Percentiles rank a stretch among this genome's conserved stretches.
These are phyloP conservation scores for Cyclophora punctaria DNA, from an alignment of 2,888 invertebrate genomes.

Conservation along the genomic window DNA sequence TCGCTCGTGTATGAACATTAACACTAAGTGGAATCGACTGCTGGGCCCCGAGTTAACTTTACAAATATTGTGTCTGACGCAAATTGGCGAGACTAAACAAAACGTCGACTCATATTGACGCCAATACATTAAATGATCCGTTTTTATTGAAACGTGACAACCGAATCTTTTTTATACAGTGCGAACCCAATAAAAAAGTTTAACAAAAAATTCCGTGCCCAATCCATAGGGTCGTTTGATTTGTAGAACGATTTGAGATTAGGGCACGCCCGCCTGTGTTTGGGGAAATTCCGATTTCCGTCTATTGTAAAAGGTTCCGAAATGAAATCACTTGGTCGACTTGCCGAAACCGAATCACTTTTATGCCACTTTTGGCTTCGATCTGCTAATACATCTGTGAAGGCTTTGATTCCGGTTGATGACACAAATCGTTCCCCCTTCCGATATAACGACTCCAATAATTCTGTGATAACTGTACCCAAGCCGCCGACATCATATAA, in stretches of 20 bases:
- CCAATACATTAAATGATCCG: conserved; percentile 6
- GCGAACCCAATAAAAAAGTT: conserved; percentile 16
- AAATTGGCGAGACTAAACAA: conserved; percentile 1
- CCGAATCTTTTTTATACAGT: conserved; percentile 15
- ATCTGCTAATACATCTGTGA: conserved; percentile 36
- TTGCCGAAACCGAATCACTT: conserved; percentile 50
- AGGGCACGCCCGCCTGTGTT: conserved; percentile 39
- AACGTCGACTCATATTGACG: neutral
- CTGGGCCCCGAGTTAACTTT: neutral
- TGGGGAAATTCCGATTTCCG: conserved; percentile 55
- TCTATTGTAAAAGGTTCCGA: conserved; percentile 45
- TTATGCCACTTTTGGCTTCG: conserved; percentile 44
- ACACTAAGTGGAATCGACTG: too few relatives aligned
- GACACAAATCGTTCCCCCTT: conserved; percentile 3
- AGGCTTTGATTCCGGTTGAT: conserved; percentile 22
- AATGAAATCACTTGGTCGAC: conserved; percentile 52
- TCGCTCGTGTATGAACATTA: too few relatives aligned
- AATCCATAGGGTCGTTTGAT: conserved; percentile 40
- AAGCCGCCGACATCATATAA: too few relatives aligned
- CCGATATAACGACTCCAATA: too few relatives aligned
- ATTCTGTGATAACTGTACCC: too few relatives aligned
- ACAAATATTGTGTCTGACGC: neutral
- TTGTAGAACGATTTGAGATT: conserved; percentile 47
- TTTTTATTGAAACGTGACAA: conserved; percentile 10
- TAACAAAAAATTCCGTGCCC: conserved; percentile 25